Evolutionary conservation across 2,797 vertebrate genomes (phyloP).

Genomic region (Huso huso): DNA sequence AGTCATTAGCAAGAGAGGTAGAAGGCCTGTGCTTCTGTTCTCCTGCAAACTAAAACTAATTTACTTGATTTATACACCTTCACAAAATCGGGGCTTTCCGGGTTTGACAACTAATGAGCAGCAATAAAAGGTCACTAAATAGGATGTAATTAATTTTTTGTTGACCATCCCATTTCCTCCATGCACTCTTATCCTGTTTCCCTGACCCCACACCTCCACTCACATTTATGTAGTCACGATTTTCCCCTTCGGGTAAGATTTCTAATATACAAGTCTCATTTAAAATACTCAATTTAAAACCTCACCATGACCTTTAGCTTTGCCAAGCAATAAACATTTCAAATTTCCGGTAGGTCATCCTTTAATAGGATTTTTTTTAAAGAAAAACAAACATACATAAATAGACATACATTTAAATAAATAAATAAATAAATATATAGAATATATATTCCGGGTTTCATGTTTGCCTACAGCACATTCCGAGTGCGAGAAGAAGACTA

Average conservation of each 20-base stretch:
- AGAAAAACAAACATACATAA: no score
- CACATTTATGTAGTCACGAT: conserved; percentile 30
- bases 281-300: not conserved
- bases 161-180: conserved; percentile 32
- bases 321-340: no score
- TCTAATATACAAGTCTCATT: conserved; percentile 15
- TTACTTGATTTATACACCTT: conserved; percentile 31
- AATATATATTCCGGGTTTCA: no score
- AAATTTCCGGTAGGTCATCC: no score
- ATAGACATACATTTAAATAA: no score
- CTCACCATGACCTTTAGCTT: no score
- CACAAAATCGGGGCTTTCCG: conserved; percentile 15
- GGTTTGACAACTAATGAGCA: conserved; percentile 28
- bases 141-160: conserved; percentile 27
- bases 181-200: conserved; percentile 3
- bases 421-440: no score
- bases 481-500: no score
- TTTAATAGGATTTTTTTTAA: no score
- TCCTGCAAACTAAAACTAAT: conserved; percentile 22
- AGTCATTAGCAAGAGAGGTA: conserved; percentile 15
- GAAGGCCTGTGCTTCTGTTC: not conserved
- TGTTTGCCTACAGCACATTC: no score
- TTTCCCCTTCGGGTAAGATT: conserved; percentile 23
- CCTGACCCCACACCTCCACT: not conserved
- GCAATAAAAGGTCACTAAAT: conserved; percentile 25